Conservation (phyloP, 2,113 vertebrate species). For the Natator depressus region DNA sequence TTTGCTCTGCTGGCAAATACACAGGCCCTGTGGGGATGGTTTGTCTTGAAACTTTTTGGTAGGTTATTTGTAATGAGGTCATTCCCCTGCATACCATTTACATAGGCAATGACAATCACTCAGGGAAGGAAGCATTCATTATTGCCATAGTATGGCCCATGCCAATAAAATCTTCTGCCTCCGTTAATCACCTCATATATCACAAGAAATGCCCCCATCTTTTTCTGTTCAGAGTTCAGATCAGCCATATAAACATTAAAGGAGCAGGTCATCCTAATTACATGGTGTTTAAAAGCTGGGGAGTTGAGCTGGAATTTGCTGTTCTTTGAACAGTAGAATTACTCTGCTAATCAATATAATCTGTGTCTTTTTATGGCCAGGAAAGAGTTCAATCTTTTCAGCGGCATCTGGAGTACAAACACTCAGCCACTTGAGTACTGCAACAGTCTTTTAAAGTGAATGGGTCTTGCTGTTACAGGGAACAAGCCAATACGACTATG, state of each 20-base stretch:
- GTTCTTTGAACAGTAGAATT: conserved; percentile 27
- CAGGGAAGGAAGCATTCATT: not conserved
- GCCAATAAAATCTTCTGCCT: not conserved
- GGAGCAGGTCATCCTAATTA: conserved; percentile 8
- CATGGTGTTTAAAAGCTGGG: not conserved
- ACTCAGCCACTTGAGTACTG: not conserved
- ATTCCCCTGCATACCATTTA: not conserved
- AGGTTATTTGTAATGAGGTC: not conserved
- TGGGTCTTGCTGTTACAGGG: not conserved
- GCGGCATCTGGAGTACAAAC: not conserved
- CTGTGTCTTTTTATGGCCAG: not conserved
- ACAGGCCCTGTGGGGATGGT: not conserved
- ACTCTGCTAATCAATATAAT: not conserved
- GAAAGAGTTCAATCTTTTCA: not conserved
- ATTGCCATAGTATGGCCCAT: not conserved
- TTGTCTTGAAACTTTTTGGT: not conserved
- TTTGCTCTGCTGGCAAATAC: not conserved
- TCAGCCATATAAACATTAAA: not conserved
- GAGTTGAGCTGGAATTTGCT: conserved; percentile 2
- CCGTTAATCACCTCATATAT: not conserved
- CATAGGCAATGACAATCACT: not conserved
- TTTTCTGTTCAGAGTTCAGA: not conserved
- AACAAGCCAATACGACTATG: not conserved
- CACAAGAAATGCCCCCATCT: not conserved
- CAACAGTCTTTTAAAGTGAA: not conserved